Evolutionary conservation across 2,113 vertebrate species (phyloP), one percentile per base, ranked within the genome.

Genomic region (Pampusana beccarii): DNA sequence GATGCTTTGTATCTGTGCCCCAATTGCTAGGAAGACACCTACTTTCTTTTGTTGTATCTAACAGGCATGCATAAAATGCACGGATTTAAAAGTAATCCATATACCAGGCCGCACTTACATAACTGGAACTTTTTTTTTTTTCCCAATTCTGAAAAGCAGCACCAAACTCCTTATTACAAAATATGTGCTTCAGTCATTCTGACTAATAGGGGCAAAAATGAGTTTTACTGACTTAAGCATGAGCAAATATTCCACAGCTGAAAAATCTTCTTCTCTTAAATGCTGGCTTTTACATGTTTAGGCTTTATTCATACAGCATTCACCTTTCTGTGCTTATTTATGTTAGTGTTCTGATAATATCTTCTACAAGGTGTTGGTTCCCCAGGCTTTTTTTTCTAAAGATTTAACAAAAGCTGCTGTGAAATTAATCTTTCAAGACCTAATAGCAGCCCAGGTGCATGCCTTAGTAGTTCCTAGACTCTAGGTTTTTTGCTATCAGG

Each of bases 31-130:
- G 60, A 58, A 58, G 40, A 75, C 50, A 72, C 38, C 20, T 28
- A 13, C 26, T 86, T 74, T 73, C 40, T 89, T 93, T 60, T 66
- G 67, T 86, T 8, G 1, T 75, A 81, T 40, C 40, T 65, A 64
- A 91, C 20, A 82, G 86, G 29, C 11, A 26, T 38, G 17, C 24
- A 80, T 57, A 80, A 91, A 75, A 94, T 72, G 23, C 29, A 14
- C 50, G 2, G 29, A 50, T 90, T 91, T 92, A 57, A 44, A 85
- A 93, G n/a, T 61, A 83, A 88, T 85, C 33, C 40, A 61, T 16
- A 9, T 85, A 57, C 38, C 57, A 90, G 89, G 28, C 57, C 92
- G 54, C 31, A 54, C 36, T 85, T 85, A 60, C 0, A 3, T 82
- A 94, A 88, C n/a, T 58, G 72, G 36, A 56, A 34, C 33, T 88